Evolutionary conservation across 2,113 vertebrate species (phyloP).

Genomic region (Caranx melampygus): DNA sequence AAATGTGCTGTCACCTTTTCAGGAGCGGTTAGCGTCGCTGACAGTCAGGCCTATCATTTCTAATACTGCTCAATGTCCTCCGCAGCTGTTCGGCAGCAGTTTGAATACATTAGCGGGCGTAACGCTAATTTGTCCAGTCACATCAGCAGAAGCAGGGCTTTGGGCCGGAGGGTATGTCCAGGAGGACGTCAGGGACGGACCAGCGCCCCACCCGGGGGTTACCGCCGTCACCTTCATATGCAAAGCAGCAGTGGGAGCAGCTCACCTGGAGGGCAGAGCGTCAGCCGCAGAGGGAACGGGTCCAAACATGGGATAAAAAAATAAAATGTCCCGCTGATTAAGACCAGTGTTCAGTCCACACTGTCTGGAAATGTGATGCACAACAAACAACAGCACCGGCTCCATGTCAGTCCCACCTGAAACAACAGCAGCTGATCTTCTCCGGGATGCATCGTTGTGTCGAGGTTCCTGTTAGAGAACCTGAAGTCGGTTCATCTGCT

Average conservation of each 20-base stretch:
- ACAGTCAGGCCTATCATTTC: constrained; percentile 78
- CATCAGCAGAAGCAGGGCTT: constrained; percentile 58
- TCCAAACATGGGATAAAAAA: not conserved
- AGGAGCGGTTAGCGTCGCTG: constrained; percentile 79
- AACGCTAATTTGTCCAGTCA: constrained; percentile 83
- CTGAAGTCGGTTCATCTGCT: too few relatives aligned
- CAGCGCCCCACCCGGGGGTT: not conserved
- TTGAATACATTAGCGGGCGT: constrained; percentile 74
- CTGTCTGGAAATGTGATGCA: too few relatives aligned
- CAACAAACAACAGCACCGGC: too few relatives aligned
- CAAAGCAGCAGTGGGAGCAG: not conserved
- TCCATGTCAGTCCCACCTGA: too few relatives aligned
- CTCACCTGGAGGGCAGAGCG: not conserved
- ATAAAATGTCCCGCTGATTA: not conserved
- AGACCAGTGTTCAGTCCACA: not conserved
- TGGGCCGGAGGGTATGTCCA: constrained; percentile 40
- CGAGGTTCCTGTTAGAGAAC: too few relatives aligned
- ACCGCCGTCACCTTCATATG: not conserved
- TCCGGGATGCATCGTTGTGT: too few relatives aligned
- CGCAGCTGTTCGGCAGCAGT: constrained; percentile 58
- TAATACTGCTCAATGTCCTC: constrained; percentile 77
- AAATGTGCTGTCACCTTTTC: constrained; percentile 82
- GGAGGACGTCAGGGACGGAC: constrained; percentile 21
- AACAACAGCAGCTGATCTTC: too few relatives aligned
- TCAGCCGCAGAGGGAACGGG: not conserved